Evolutionary conservation across 1,140 invertebrate genomes (phyloP).

Genomic region (Acromyrmex echinatior): DNA sequence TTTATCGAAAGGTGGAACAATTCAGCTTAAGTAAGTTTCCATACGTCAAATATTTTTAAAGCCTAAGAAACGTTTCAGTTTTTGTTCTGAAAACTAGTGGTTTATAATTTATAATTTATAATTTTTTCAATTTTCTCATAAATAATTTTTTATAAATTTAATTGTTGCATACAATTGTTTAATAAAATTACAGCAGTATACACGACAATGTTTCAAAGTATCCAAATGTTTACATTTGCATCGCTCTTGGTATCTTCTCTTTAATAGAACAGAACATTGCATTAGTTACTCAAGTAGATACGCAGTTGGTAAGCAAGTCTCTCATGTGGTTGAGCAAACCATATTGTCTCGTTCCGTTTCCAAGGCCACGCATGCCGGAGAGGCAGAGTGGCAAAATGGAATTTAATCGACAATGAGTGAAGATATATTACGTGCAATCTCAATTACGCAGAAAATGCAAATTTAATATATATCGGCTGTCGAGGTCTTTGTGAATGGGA

Average conservation of each 20-base stretch:
- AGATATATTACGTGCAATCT: constrained; percentile 77
- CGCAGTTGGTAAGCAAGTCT: constrained; percentile 50
- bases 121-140: not conserved
- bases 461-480: constrained; percentile 75
- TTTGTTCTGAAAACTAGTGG: not conserved
- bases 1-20: too few relatives aligned
- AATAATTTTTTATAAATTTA: not conserved
- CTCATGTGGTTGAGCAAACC: constrained; percentile 49
- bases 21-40: not conserved
- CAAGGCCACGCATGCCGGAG: constrained; percentile 44
- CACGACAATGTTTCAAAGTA: not conserved
- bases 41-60: not conserved
- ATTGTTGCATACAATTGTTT: not conserved
- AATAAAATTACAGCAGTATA: constrained; percentile 2
- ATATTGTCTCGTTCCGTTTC: constrained; percentile 54
- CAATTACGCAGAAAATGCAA: constrained; percentile 76
- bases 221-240: constrained; percentile 37
- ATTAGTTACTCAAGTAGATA: constrained; percentile 50
- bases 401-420: constrained; percentile 78
- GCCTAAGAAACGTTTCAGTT: not conserved
- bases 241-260: constrained; percentile 30
- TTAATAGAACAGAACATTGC: constrained; percentile 32
- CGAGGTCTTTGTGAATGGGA: constrained; percentile 66
- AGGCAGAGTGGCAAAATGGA: constrained; percentile 66
- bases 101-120: not conserved